phyloP scores from a whole-genome alignment of 2,888 invertebrate genomes.

The Lypha dubia region DNA sequence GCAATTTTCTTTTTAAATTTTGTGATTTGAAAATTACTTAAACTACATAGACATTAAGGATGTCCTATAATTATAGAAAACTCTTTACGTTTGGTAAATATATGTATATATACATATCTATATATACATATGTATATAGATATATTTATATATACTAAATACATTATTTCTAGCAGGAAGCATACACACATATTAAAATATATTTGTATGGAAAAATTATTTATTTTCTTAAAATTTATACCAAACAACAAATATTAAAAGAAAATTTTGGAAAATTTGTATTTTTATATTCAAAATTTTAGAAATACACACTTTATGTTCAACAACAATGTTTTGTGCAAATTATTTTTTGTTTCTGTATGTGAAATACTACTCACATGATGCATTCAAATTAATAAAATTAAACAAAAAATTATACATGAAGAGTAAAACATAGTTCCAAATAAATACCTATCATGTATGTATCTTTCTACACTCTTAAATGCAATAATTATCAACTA shows the following conservation, averaged over 20 bases:
- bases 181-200: neutral
- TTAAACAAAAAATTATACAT: conserved; percentile 5
- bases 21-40: too few species aligned
- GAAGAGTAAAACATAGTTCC: conserved; percentile 58
- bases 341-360: conserved; percentile 17
- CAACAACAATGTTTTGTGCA: conserved; percentile 24
- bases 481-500: conserved; percentile 52
- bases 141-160: conserved; percentile 12
- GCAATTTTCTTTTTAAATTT: too few species aligned
- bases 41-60: neutral
- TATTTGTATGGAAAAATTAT: conserved; percentile 31
- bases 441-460: neutral
- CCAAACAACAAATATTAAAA: conserved; percentile 20
- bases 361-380: conserved; percentile 61
- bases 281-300: conserved; percentile 69
- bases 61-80: neutral
- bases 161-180: too few species aligned
- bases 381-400: conserved; percentile 45
- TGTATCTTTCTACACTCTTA: conserved; percentile 33
- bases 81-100: conserved; percentile 24
- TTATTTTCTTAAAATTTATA: conserved; percentile 70
- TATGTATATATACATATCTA: too few species aligned
- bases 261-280: conserved; percentile 61
- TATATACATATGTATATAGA: neutral
- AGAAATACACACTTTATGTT: conserved; percentile 46